Percentiles rank a stretch among this genome's conserved stretches.
Evolutionary conservation across 2,888 invertebrate genomes (phyloP).

Genomic region (Conops quadrifasciatus): DNA sequence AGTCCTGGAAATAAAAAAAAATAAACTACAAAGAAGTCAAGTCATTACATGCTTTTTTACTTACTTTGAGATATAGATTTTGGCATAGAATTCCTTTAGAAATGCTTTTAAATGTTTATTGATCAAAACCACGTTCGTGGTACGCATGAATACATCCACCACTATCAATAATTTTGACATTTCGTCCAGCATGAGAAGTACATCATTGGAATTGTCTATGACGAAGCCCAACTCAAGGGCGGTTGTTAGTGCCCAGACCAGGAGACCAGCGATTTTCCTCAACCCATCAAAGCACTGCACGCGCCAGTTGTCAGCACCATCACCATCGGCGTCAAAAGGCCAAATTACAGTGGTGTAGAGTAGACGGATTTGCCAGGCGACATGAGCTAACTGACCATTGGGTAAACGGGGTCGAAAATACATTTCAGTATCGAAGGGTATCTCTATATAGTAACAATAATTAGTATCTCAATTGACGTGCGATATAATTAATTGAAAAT

Average conservation of each 20-base stretch:
- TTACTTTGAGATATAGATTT: conserved; percentile 51
- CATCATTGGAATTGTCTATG: conserved; percentile 38
- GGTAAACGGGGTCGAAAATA: conserved; percentile 19
- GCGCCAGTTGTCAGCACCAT: no score
- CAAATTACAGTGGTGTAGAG: conserved; percentile 41
- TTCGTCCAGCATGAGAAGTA: conserved; percentile 38
- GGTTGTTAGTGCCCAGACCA: conserved; percentile 38
- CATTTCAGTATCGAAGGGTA: no score
- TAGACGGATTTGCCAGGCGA: conserved; percentile 43
- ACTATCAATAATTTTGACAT: conserved; percentile 42
- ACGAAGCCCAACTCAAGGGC: conserved; percentile 42
- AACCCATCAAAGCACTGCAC: conserved; percentile 33
- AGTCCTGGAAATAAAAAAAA: conserved; percentile 33
- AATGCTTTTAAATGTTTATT: conserved; percentile 46
- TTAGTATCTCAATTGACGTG: no score
- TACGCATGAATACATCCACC: conserved; percentile 42
- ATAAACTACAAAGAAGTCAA: background rate
- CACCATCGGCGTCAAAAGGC: conserved; percentile 39
- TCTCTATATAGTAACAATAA: no score
- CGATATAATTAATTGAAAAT: no score
- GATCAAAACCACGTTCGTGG: conserved; percentile 40
- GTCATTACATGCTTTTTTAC: no score
- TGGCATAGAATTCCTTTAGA: conserved; percentile 51
- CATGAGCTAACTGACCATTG: conserved; percentile 39
- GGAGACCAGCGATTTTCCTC: no score